These are phyloP conservation scores for Selene dorsalis DNA, from an alignment of 2,797 vertebrate genomes.

Conservation along the genomic window DNA sequence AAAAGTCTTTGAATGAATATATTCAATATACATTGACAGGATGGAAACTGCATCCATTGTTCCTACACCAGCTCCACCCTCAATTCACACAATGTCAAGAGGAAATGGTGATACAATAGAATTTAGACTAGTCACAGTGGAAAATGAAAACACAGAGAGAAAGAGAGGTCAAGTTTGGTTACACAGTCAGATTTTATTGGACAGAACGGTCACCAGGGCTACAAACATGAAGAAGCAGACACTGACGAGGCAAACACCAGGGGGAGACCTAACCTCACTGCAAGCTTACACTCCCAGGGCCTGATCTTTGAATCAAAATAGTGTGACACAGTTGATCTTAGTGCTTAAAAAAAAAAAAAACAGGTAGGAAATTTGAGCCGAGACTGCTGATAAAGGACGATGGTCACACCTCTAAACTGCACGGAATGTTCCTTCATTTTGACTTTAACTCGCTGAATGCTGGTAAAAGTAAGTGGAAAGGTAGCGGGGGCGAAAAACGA, in stretches of 20 bases:
- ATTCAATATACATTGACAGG: not conserved
- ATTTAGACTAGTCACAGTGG: not conserved
- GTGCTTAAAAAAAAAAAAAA: constrained; percentile 47
- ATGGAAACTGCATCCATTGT: constrained; percentile 1
- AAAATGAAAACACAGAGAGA: constrained; percentile 11
- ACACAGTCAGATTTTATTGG: constrained; percentile 83
- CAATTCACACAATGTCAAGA: constrained; percentile 3
- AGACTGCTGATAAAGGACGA: constrained; percentile 31
- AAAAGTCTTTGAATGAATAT: not conserved
- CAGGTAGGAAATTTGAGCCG: constrained; percentile 36
- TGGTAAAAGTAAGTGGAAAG: constrained; percentile 28
- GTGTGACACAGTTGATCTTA: constrained; percentile 53
- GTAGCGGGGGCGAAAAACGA: constrained; percentile 17
- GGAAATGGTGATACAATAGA: constrained; percentile 24
- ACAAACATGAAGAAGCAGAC: constrained; percentile 81
- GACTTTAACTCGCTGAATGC: constrained; percentile 26
- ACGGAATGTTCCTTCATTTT: constrained; percentile 58
- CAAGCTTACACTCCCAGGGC: constrained; percentile 46
- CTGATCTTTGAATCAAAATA: constrained; percentile 44
- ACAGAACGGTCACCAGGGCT: constrained; percentile 82
- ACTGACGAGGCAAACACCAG: constrained; percentile 76
- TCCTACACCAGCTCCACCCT: not conserved
- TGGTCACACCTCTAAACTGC: constrained; percentile 51
- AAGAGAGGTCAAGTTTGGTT: constrained; percentile 51
- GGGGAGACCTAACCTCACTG: constrained; percentile 75